Base-by-base conservation (phyloP, 2,797 vertebrate species). In the Sternarchorhynchus goeldii region DNA sequence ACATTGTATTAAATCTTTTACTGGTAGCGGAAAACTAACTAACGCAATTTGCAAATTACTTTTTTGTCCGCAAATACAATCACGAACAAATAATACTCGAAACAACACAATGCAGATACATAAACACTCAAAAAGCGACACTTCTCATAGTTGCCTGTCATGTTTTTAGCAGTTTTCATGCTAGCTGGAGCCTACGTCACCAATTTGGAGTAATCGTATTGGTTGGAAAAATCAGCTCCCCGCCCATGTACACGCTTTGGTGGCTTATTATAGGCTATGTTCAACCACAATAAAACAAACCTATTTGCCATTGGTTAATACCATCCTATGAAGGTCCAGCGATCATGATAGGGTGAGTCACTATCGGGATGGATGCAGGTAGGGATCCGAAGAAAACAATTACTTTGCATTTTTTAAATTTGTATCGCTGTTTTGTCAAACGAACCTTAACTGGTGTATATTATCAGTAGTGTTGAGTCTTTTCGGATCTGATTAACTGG, bases 351-450 rank as follows among this genome's bases (percentile, higher is more conserved):
- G 92, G 89, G 90, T 92, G 90, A 88, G 88, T 81, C 88, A 77
- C 84, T 88, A 91, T 93, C 93, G 92, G 92, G 90, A 94, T 94
- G 93, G 93, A 94, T 92, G 92, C 93, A 92, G 93, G 93, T 94
- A 92, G 88, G 86, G 77, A 60, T 79, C 32, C 14, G 60, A 39
- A 29, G 53, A 77, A 82, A 73, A 83, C 81, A 79, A 81, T 82
- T 77, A 65, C 34, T 70, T 66, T 70, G 59, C 72, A 62, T 56
- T 76, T 81, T 57, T 57, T 6, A 29, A 25, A 16, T 39, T 62
- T 68, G n/a, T 56, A 6, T 60, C 20, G 34, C 18, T 53, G 16
- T 62, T 39, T 16, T 20, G 18, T 50, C 5, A 17, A n/a, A 29
- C 55, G 2, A 14, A 25, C 17, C 14, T 18, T 68, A 31, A 55